These are phyloP conservation scores for Campoletis sonorensis DNA, from an alignment of 1,140 invertebrate species.

Conservation along the genomic window DNA sequence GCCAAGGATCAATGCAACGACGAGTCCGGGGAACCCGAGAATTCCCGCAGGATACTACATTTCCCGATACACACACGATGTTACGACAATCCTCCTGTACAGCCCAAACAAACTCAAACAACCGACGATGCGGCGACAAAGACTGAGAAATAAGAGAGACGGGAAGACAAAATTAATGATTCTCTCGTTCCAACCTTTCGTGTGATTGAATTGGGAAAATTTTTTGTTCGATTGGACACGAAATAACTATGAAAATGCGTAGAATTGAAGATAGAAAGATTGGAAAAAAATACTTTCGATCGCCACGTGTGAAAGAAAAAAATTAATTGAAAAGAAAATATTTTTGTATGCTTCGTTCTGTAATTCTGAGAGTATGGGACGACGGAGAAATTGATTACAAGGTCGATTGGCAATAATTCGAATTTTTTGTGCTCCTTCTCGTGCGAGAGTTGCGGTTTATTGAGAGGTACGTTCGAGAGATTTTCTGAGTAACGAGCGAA, in stretches of 20 bases:
- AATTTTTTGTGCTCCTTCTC: not conserved
- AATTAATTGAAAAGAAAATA: too few relatives aligned
- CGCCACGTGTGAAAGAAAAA: too few relatives aligned
- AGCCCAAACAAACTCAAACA: not conserved
- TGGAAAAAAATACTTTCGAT: not conserved
- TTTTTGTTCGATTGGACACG: too few relatives aligned
- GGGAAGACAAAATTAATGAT: not conserved
- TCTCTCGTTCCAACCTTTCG: too few relatives aligned
- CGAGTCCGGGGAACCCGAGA: slow-evolving; percentile 63
- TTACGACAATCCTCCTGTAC: slow-evolving; percentile 5
- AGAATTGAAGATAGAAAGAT: too few relatives aligned
- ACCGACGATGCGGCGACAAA: not conserved
- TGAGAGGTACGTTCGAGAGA: not conserved
- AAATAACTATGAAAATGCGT: too few relatives aligned
- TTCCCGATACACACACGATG: slow-evolving; percentile 45
- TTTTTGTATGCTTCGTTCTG: not conserved
- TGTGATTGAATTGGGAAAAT: too few relatives aligned
- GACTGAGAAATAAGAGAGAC: not conserved
- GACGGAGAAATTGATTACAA: not conserved
- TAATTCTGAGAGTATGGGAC: not conserved
- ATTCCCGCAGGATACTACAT: slow-evolving; percentile 66
- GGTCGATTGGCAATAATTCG: not conserved
- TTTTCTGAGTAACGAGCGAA: not conserved
- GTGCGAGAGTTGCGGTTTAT: not conserved
- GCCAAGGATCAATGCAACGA: slow-evolving; percentile 69